Percentiles rank a stretch among this genome's conserved stretches.
Conservation (phyloP, 1,140 invertebrate species). For the Procambarus virginalis region DNA sequence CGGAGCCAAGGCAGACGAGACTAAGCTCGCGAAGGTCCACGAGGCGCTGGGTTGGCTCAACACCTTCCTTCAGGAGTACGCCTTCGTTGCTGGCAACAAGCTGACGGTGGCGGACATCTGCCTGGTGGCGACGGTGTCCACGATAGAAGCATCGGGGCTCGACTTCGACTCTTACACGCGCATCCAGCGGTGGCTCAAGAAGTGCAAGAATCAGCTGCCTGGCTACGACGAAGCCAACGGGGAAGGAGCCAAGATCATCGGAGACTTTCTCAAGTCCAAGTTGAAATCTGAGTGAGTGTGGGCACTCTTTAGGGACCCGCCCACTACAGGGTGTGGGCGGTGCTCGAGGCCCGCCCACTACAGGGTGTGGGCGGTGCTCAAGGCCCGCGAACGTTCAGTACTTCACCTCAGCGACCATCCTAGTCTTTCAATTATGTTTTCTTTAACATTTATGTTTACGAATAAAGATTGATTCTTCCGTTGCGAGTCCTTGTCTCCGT, state of each 20-base stretch:
- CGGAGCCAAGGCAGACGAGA: constrained; percentile 29
- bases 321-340: too few relatives aligned
- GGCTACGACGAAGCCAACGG: constrained; percentile 78
- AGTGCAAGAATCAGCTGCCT: constrained; percentile 80
- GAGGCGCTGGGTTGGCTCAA: constrained; percentile 71
- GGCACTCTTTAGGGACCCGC: too few relatives aligned
- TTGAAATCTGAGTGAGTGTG: not conserved
- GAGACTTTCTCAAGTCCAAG: constrained; percentile 7
- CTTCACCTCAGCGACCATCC: too few relatives aligned
- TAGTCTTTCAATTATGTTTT: too few relatives aligned
- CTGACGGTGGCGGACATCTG: constrained; percentile 73
- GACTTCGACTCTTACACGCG: constrained; percentile 78
- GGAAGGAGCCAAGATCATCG: not conserved
- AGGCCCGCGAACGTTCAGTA: too few relatives aligned
- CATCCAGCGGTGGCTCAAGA: constrained; percentile 80
- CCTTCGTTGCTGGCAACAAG: constrained; percentile 71
- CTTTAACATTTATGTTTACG: too few relatives aligned
- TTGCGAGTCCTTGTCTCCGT: too few relatives aligned
- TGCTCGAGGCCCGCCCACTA: too few relatives aligned
- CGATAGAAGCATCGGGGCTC: constrained; percentile 69
- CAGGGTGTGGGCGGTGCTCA: too few relatives aligned
- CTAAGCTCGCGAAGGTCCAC: constrained; percentile 64
- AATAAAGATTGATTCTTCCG: too few relatives aligned
- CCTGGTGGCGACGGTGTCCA: constrained; percentile 71
- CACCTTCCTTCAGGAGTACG: constrained; percentile 65